Conservation (phyloP, 2,113 vertebrate species). For the Paralichthys olivaceus region DNA sequence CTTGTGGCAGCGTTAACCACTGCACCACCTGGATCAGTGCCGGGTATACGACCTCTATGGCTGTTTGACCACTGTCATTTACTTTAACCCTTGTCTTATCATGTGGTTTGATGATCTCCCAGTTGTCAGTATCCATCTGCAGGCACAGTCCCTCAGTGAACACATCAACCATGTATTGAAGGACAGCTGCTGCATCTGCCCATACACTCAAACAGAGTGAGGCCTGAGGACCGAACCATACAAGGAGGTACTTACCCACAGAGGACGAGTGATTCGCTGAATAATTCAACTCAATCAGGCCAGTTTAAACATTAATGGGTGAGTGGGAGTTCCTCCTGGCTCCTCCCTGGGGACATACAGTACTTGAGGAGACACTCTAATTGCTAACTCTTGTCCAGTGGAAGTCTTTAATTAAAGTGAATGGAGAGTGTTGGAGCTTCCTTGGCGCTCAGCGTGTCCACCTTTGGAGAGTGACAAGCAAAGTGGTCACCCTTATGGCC, state of each 20-base stretch:
- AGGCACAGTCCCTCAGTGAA: neutral
- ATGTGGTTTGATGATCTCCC: neutral
- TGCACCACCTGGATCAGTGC: too few relatives aligned
- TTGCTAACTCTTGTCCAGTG: slow-evolving; percentile 76
- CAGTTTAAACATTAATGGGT: slow-evolving; percentile 78
- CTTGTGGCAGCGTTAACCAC: too few relatives aligned
- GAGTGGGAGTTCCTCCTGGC: slow-evolving; percentile 70
- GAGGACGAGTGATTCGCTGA: slow-evolving; percentile 62
- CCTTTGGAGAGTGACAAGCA: slow-evolving; percentile 55
- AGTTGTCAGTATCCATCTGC: neutral
- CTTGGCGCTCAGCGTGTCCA: slow-evolving; percentile 34
- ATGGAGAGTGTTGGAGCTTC: slow-evolving; percentile 37
- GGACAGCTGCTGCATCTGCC: slow-evolving; percentile 12
- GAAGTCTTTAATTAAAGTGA: slow-evolving; percentile 76
- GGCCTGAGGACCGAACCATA: slow-evolving; percentile 39
- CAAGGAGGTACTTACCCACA: slow-evolving; percentile 47
- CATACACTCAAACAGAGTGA: slow-evolving; percentile 9
- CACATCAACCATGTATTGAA: neutral
- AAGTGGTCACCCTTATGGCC: slow-evolving; percentile 34
- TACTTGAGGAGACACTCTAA: slow-evolving; percentile 70
- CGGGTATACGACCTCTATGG: neutral
- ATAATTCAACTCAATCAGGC: slow-evolving; percentile 75
- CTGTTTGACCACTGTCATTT: neutral
- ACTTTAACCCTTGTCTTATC: neutral
- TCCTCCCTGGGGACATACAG: slow-evolving; percentile 64